These are phyloP conservation scores for Caenorhabditis doughertyi DNA, from an alignment of 2,888 invertebrate genomes.

Conservation along the genomic window DNA sequence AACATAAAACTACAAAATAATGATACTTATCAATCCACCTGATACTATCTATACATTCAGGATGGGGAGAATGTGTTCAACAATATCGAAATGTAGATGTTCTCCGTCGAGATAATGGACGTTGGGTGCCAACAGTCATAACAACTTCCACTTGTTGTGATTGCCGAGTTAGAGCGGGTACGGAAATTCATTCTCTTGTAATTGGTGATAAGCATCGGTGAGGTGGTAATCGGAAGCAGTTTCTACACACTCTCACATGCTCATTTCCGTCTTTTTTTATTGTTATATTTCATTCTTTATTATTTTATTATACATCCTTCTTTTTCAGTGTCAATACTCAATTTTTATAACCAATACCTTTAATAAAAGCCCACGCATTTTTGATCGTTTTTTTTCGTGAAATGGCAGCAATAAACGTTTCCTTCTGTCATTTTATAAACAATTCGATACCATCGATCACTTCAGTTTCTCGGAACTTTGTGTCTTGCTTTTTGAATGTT, in stretches of 20 bases:
- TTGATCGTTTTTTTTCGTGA: conserved; percentile 2
- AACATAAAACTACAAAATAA: too few species aligned
- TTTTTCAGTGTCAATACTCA: too few species aligned
- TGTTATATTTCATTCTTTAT: background rate
- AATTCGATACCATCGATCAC: conserved; percentile 1
- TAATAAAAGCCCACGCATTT: conserved; percentile 34
- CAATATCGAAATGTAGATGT: conserved; percentile 81
- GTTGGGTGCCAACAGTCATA: conserved; percentile 80
- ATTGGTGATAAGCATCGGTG: conserved; percentile 69
- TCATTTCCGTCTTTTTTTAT: conserved; percentile 30
- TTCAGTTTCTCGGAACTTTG: conserved; percentile 32
- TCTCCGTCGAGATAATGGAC: conserved; percentile 70
- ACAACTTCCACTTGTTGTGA: conserved; percentile 81
- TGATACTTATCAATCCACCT: too few species aligned
- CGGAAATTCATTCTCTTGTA: conserved; percentile 77
- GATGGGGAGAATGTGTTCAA: conserved; percentile 81
- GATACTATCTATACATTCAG: conserved; percentile 62
- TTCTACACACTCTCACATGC: conserved; percentile 36
- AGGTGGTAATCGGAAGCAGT: conserved; percentile 2
- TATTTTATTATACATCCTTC: too few species aligned
- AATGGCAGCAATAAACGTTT: conserved; percentile 33
- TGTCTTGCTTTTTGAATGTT: conserved; percentile 7
- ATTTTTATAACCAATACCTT: background rate
- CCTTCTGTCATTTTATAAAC: conserved; percentile 5
- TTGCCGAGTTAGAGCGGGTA: conserved; percentile 78